phyloP scores from a whole-genome alignment of 2,113 vertebrate species.

The Sula dactylatra region DNA sequence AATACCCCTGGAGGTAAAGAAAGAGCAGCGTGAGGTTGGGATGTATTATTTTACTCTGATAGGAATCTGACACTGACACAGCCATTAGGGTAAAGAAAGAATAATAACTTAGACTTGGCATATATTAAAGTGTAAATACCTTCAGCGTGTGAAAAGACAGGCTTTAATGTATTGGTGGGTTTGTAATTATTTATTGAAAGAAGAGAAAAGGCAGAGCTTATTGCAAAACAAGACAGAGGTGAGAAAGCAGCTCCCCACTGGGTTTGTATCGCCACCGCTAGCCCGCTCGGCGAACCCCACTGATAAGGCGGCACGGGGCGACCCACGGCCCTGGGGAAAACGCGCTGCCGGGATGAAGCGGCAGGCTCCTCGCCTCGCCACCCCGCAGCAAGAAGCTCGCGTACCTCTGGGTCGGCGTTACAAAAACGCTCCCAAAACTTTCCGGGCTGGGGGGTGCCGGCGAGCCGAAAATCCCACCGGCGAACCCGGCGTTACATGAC shows the following conservation, averaged over 20 bases:
- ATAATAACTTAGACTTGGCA: slow-evolving; percentile 46
- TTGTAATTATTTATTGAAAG: slow-evolving; percentile 15
- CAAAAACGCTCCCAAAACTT: background rate
- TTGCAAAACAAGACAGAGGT: background rate
- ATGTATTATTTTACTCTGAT: slow-evolving; percentile 36
- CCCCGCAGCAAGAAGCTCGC: too few relatives aligned
- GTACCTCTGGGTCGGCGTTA: rapidly evolving
- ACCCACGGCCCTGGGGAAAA: background rate
- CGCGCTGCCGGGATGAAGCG: rapidly evolving
- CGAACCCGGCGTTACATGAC: background rate
- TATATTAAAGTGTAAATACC: background rate
- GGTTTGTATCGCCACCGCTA: background rate
- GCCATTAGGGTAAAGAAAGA: slow-evolving; percentile 48
- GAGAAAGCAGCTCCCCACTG: background rate
- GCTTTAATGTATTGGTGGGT: background rate
- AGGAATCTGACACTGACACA: slow-evolving; percentile 55
- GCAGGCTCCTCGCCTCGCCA: background rate
- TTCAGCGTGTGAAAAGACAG: slow-evolving; percentile 4
- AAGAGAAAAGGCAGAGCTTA: background rate
- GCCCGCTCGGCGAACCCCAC: background rate
- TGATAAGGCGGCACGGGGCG: rapidly evolving
- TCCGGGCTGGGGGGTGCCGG: background rate
- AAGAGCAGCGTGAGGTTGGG: slow-evolving; percentile 33
- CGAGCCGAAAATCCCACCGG: background rate
- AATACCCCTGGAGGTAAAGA: slow-evolving; percentile 26